Conservation (phyloP, 2,797 vertebrate species). For the Ispidina lecontei region DNA sequence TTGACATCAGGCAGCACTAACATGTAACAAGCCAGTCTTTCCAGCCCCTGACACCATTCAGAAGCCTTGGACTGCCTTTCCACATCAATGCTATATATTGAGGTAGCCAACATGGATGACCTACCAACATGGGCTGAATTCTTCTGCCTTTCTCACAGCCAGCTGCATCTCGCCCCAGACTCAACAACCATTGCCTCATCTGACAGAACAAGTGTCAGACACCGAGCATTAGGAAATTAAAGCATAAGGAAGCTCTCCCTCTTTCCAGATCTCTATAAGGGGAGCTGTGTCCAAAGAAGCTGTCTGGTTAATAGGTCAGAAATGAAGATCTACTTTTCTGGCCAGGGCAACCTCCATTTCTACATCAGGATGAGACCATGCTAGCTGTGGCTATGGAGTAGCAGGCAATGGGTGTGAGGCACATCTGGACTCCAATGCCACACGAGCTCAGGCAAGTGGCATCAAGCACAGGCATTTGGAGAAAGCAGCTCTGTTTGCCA, state of each 20-base stretch:
- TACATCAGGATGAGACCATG: background rate
- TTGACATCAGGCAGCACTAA: background rate
- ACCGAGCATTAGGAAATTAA: background rate
- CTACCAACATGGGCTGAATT: background rate
- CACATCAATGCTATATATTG: accelerated
- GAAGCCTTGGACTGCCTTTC: background rate
- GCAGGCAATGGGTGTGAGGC: accelerated
- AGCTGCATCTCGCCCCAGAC: accelerated
- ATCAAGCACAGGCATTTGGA: background rate
- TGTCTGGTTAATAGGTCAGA: background rate
- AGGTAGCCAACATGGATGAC: background rate
- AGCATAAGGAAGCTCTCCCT: background rate
- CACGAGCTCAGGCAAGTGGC: accelerated
- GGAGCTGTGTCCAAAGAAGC: background rate
- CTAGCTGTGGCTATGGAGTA: background rate
- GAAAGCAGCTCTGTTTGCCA: background rate
- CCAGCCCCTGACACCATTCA: background rate
- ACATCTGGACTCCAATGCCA: accelerated
- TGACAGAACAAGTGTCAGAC: background rate
- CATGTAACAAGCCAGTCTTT: background rate
- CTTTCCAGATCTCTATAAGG: background rate
- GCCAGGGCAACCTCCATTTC: accelerated
- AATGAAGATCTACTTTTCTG: background rate
- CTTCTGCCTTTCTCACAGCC: background rate
- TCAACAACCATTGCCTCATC: background rate